phyloP scores from a whole-genome alignment of 2,888 invertebrate genomes.

The Phaedon cochleariae region DNA sequence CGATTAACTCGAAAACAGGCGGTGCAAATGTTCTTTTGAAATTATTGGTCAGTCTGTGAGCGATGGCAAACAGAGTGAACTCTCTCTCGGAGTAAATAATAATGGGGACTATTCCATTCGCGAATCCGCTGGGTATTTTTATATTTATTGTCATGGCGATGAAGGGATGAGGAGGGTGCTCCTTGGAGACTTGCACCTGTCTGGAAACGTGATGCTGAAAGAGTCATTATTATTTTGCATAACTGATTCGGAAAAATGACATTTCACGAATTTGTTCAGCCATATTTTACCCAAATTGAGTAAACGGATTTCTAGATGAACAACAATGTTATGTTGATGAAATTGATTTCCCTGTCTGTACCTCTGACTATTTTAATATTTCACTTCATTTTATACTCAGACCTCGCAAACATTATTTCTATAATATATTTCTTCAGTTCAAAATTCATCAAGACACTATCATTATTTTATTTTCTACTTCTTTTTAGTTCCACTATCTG shows the following conservation, averaged over 20 bases:
- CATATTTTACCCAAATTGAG: too few species aligned
- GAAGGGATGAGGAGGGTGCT: neutral
- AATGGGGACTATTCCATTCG: neutral
- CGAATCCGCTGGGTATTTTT: neutral
- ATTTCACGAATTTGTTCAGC: neutral
- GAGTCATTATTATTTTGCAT: neutral
- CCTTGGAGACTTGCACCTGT: neutral
- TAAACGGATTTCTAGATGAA: too few species aligned
- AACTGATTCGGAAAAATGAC: too few species aligned
- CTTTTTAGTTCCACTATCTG: too few species aligned
- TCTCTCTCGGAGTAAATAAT: neutral
- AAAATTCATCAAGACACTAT: too few species aligned
- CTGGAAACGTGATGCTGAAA: neutral
- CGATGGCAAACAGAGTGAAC: neutral
- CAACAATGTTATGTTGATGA: too few species aligned
- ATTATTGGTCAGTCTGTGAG: neutral
- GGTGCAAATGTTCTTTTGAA: neutral
- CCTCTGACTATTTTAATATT: too few species aligned
- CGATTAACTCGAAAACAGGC: slow-evolving; percentile 25
- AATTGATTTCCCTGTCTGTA: too few species aligned
- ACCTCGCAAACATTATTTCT: too few species aligned
- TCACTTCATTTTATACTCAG: too few species aligned
- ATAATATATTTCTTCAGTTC: too few species aligned
- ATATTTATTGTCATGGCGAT: neutral
- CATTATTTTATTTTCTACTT: too few species aligned